phyloP scores from a whole-genome alignment of 2,888 invertebrate genomes.

The Hyles lineata region DNA sequence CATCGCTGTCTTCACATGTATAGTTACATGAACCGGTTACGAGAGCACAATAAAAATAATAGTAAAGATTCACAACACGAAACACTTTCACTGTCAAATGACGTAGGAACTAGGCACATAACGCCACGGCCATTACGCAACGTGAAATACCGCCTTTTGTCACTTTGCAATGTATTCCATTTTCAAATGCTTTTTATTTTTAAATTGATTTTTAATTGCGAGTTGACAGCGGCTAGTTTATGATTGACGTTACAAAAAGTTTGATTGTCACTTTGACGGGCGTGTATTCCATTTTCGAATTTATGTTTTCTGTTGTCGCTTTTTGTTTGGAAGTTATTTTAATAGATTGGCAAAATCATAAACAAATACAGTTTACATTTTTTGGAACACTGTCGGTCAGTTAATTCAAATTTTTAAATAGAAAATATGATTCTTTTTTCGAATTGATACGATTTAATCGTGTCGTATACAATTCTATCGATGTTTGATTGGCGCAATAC shows the following conservation, averaged over 20 bases:
- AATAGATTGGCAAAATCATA: too few relatives aligned
- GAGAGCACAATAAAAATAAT: not conserved
- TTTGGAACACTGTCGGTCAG: too few relatives aligned
- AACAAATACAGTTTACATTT: too few relatives aligned
- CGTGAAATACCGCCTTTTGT: conserved; percentile 32
- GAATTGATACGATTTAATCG: too few relatives aligned
- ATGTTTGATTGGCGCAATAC: too few relatives aligned
- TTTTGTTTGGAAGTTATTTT: too few relatives aligned
- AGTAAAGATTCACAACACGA: not conserved
- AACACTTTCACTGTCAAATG: conserved; percentile 30
- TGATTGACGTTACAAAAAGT: not conserved
- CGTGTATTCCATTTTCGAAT: too few relatives aligned
- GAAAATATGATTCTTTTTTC: too few relatives aligned
- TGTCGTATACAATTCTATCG: too few relatives aligned
- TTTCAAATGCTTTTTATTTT: not conserved
- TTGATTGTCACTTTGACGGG: too few relatives aligned
- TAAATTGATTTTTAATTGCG: not conserved
- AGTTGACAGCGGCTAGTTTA: not conserved
- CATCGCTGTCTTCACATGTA: not conserved
- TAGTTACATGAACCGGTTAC: not conserved
- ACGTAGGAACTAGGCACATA: conserved; percentile 30
- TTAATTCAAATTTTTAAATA: too few relatives aligned
- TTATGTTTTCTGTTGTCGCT: too few relatives aligned
- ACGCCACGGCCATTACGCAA: conserved; percentile 38
- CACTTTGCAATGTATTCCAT: conserved; percentile 13